phyloP scores from a whole-genome alignment of 2,797 vertebrate genomes.

The Acipenser oxyrinchus region DNA sequence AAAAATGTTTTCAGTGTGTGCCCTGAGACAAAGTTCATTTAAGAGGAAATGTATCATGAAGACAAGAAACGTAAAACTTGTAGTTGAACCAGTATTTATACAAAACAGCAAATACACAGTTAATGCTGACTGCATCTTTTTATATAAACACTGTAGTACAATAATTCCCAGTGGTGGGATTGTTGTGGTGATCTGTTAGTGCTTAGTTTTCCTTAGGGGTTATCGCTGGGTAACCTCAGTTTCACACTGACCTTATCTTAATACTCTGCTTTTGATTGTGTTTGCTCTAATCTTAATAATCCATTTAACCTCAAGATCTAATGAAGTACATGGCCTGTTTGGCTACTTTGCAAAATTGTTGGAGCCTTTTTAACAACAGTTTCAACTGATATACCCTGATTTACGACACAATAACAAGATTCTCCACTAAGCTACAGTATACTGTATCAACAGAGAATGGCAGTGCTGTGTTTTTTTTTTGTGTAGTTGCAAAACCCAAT shows the following conservation, averaged over 20 bases:
- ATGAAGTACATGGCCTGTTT: slow-evolving; percentile 20
- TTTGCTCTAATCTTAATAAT: slow-evolving; percentile 53
- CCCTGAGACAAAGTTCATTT: no score
- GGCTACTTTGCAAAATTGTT: no score
- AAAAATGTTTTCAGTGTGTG: neutral
- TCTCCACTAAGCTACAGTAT: no score
- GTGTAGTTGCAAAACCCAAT: no score
- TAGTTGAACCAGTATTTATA: no score
- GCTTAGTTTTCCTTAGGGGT: neutral
- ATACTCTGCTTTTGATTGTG: slow-evolving; percentile 67
- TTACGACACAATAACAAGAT: no score
- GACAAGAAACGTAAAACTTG: no score
- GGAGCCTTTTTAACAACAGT: no score
- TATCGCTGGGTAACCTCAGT: neutral
- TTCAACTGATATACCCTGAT: no score
- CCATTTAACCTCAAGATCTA: slow-evolving; percentile 60
- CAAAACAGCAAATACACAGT: slow-evolving; percentile 38
- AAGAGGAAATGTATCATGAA: no score
- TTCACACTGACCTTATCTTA: slow-evolving; percentile 55
- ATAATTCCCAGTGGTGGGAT: slow-evolving; percentile 58
- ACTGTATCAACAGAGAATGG: no score
- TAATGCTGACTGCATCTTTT: slow-evolving; percentile 64
- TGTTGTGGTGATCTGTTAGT: slow-evolving; percentile 25
- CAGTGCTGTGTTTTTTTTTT: no score
- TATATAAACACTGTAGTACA: slow-evolving; percentile 53